Evolutionary conservation across 2,113 vertebrate species (phyloP), one percentile per base, ranked within the genome.

Genomic region (Diglossa brunneiventris): DNA sequence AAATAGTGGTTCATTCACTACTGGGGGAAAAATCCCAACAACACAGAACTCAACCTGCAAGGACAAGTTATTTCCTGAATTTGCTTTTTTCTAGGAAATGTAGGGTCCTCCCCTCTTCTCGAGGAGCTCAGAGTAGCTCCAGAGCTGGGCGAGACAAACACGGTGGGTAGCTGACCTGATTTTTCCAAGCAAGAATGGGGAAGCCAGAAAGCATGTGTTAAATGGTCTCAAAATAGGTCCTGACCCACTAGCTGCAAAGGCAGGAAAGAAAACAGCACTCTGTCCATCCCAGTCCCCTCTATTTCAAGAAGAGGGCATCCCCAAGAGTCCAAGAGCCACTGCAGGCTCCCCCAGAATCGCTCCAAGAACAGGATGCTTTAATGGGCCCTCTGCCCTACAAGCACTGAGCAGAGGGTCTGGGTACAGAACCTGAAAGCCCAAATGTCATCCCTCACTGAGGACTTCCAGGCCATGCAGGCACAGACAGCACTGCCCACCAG

Each of bases 391-490:
- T 41, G 76, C 31, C 80, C 64, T 53, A 23, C 46, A 26, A 44
- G 42, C 37, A 46, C 46, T 0, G 3, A 33, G 84, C 35, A 24
- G 15, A 41, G 42, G 21, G 61, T 44, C 59, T 42, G 69, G 15
- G 13, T 14, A 41, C 0, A 15, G 59, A 9, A 62, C 18, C 50
- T 20, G 50, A 44, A 39, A 81, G 55, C 56, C 42, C 42, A 14
- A 67, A 46, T 0, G 0, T 6, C 33, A 82, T 15, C 39, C 42
- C 47, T 63, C 0, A 0, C 37, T 2, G 37, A 24, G 0, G 14
- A 24, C 24, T 79, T 52, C 6, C 24, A 33, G 79, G 72, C 68
- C 31, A 7, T 3, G 31, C 56, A 42, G 80, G 80, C 87, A 62
- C 67, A 41, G 76, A 10, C 46, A 83, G 69, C 4, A 2, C 81